Evolutionary conservation across 2,797 vertebrate species (phyloP).

Genomic region (Enteromius unitaeniatus): DNA sequence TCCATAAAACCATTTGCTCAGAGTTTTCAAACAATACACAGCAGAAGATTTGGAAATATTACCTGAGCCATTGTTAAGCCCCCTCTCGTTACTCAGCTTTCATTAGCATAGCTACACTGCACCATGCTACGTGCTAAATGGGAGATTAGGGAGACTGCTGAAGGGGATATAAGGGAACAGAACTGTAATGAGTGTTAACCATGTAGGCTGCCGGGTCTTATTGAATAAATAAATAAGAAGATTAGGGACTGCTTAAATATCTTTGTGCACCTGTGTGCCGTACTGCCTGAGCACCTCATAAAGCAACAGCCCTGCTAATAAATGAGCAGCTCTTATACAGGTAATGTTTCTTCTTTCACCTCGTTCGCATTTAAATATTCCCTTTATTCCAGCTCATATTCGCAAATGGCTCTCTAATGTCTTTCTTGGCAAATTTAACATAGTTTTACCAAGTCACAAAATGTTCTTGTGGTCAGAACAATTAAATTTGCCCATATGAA

Average conservation of each 20-base stretch:
- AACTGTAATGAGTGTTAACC: constrained; percentile 55
- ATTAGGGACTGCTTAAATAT: constrained; percentile 56
- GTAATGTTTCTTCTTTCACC: constrained; percentile 31
- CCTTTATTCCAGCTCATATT: constrained; percentile 20
- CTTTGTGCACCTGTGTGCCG: constrained; percentile 35
- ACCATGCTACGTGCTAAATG: constrained; percentile 28
- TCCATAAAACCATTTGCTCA: constrained; percentile 6
- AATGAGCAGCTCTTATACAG: constrained; percentile 17
- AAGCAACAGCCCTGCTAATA: constrained; percentile 33
- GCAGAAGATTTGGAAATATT: constrained; percentile 41
- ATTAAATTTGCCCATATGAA: constrained; percentile 6
- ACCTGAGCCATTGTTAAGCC: constrained; percentile 44
- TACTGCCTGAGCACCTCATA: constrained; percentile 38
- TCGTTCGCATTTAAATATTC: constrained; percentile 22
- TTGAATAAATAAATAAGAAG: constrained; percentile 64
- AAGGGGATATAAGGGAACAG: constrained; percentile 42
- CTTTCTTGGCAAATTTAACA: neutral
- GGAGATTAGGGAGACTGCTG: constrained; percentile 41
- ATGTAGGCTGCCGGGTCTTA: constrained; percentile 52
- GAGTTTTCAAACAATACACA: constrained; percentile 28
- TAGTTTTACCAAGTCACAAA: neutral
- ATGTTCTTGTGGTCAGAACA: constrained; percentile 19
- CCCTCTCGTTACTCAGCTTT: constrained; percentile 31
- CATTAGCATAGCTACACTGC: constrained; percentile 9
- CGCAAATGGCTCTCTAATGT: constrained; percentile 5